Percentiles rank a stretch among this genome's conserved stretches.
Evolutionary conservation across 1,140 invertebrate species (phyloP).

Genomic region (Papilio machaon): DNA sequence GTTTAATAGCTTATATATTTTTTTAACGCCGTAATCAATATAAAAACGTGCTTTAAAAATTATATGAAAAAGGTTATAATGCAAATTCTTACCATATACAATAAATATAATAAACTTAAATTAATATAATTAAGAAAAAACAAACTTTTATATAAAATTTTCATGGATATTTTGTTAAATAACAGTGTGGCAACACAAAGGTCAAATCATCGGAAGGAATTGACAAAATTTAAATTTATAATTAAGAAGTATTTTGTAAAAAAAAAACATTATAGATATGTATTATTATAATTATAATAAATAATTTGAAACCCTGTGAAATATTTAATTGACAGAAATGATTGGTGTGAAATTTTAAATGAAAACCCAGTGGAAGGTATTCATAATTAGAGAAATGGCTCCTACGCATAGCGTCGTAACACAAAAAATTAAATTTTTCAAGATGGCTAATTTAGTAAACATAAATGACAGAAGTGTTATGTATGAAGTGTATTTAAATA

Average conservation of each 20-base stretch:
- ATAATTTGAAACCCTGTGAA: conserved; percentile 73
- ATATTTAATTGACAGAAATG: conserved; percentile 75
- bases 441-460: not conserved
- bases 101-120: not conserved
- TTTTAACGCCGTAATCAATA: not conserved
- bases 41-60: conserved; percentile 5
- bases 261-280: conserved; percentile 68
- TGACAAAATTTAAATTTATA: conserved; percentile 4
- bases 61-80: conserved; percentile 6
- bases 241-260: conserved; percentile 35
- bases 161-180: not conserved
- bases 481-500: not conserved
- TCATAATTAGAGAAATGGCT: conserved; percentile 34
- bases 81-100: conserved; percentile 10
- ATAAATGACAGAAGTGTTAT: too few relatives aligned
- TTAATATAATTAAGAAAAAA: not conserved
- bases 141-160: not conserved
- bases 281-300: conserved; percentile 63
- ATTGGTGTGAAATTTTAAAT: conserved; percentile 74
- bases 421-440: conserved; percentile 22
- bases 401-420: not conserved
- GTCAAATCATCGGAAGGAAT: not conserved
- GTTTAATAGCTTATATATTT: not conserved
- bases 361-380: conserved; percentile 53
- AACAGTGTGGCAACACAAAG: not conserved